Percentiles rank a stretch among this genome's conserved stretches.
These are phyloP conservation scores for Sinotaia quadrata DNA, from an alignment of 2,888 invertebrate species.

Conservation along the genomic window DNA sequence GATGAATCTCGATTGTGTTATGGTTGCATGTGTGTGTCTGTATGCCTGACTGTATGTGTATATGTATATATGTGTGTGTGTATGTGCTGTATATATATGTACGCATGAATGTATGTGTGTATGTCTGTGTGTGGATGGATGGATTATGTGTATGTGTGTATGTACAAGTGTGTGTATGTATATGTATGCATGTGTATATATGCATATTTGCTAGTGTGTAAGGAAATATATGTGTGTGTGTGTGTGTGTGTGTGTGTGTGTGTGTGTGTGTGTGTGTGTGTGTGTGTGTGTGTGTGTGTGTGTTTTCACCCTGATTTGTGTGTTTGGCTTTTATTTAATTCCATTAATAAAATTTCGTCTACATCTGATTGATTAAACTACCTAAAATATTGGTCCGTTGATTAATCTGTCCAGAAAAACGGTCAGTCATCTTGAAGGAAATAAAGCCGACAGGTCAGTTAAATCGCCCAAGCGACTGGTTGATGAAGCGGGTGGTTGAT, in stretches of 20 bases:
- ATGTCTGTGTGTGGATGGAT: not conserved
- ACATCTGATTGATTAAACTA: no score
- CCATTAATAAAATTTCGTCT: no score
- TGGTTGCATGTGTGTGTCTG: conserved; percentile 10
- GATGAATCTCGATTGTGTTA: no score
- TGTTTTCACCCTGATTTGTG: not conserved
- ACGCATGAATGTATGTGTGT: not conserved
- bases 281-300: conserved; percentile 15
- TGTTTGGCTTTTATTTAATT: not conserved
- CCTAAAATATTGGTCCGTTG: no score
- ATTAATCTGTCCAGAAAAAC: no score
- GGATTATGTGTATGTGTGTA: not conserved
- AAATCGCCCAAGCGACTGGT: no score
- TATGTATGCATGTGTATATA: not conserved
- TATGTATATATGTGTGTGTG: conserved; percentile 2
- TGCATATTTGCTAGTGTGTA: not conserved
- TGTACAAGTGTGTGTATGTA: conserved; percentile 4
- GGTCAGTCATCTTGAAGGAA: no score
- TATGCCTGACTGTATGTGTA: conserved; percentile 1
- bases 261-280: conserved; percentile 2
- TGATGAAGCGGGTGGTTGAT: no score
- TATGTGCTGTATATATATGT: not conserved
- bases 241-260: not conserved
- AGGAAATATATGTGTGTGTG: not conserved
- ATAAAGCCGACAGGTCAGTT: no score